Evolutionary conservation across 2,113 vertebrate species (phyloP), one percentile per base, ranked within the genome.

Genomic region (Prionailurus viverrinus): DNA sequence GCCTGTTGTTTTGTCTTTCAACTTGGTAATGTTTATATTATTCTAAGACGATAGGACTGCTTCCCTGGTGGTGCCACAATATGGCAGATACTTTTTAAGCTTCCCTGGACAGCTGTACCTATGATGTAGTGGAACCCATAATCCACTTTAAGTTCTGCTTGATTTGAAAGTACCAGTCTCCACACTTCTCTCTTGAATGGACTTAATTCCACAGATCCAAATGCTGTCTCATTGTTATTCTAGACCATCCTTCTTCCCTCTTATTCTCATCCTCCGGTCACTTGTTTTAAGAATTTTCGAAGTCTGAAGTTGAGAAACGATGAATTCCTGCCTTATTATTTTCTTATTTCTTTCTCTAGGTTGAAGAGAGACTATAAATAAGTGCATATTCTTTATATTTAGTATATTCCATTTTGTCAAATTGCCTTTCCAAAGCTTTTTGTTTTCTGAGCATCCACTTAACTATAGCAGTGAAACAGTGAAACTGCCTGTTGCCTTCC

Each of bases 401-500:
- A 18, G 13, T 21, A 5, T 84, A 63, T 76, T 96, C 7, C 53
- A 97, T 98, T 95, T 94, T 79, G 93, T 98, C 83, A 97, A 79
- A 94, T 63, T 61, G 6, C 95, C 19, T 97, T 97, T 97, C 61
- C 91, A 96, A 91, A 97, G 96, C 19, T 94, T 97, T 98, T 90
- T 39, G 4, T 96, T 98, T 98, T 79, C 78, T 33, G 83, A 45
- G 88, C 65, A 94, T 61, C 92, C 41, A 45, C 29, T 98, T 98
- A 97, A 97, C 82, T 41, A 91, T 63, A 63, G 79, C 53, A 92
- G 33, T 97, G 93, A 98, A 98, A 97, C 69, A 97, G 92, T 89
- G 41, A 89, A 97, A 41, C 21, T 97, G 73, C 91, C 97, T 97
- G 85, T 97, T 95, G 86, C 97, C 58, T 97, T 98, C 98, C 76